Conservation (phyloP, 2,797 vertebrate genomes). For the Sciurus carolinensis region DNA sequence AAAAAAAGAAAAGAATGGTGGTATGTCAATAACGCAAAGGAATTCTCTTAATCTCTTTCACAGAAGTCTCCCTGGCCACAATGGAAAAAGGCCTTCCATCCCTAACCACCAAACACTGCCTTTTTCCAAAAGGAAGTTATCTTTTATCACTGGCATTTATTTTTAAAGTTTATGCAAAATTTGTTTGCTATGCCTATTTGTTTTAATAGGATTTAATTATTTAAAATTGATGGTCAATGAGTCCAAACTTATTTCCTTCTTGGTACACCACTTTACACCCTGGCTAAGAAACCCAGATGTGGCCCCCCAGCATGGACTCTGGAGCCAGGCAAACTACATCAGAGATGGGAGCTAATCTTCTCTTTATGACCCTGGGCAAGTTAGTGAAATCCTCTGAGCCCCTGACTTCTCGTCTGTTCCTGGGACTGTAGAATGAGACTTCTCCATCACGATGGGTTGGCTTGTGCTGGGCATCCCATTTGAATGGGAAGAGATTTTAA, state of each 20-base stretch:
- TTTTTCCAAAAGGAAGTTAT: neutral
- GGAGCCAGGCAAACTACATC: neutral
- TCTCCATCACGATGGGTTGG: neutral
- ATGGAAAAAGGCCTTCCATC: neutral
- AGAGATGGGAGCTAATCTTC: neutral
- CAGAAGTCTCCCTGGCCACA: neutral
- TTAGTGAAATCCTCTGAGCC: neutral
- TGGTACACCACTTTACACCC: too few species aligned
- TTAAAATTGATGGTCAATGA: neutral
- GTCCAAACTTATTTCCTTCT: neutral
- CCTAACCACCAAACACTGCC: neutral
- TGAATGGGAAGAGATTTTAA: neutral
- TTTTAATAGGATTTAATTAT: neutral
- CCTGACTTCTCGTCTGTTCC: neutral
- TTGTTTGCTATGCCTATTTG: neutral
- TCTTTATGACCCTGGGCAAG: neutral
- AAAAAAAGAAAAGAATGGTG: neutral
- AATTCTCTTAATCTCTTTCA: neutral
- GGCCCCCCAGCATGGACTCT: too few species aligned
- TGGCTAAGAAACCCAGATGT: too few species aligned
- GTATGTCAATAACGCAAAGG: neutral
- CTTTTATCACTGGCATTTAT: neutral
- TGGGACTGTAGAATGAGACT: neutral
- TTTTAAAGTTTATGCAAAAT: neutral
- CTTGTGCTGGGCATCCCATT: accelerated